Evolutionary conservation across 2,888 invertebrate species (phyloP).

Genomic region (Agrilus biguttatus): DNA sequence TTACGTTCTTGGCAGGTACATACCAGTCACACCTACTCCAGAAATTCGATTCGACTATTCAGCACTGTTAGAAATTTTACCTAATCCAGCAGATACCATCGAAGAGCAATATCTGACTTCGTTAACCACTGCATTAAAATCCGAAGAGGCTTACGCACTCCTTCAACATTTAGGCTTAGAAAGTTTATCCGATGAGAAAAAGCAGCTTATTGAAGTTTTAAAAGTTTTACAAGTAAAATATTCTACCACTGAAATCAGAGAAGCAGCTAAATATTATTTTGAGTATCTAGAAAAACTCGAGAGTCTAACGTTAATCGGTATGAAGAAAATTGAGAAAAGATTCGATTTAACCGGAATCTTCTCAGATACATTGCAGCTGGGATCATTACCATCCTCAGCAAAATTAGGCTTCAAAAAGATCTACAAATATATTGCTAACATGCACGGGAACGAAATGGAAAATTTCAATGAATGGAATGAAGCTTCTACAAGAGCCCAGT

Average conservation of each 20-base stretch:
- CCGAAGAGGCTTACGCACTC: too few species aligned
- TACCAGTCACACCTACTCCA: too few species aligned
- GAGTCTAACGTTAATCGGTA: constrained; percentile 6
- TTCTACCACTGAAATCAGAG: background rate
- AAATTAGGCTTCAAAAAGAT: constrained; percentile 11
- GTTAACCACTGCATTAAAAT: too few species aligned
- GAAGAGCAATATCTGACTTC: background rate
- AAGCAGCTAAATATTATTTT: constrained; percentile 7
- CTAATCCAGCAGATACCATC: constrained; percentile 1
- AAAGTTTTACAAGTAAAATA: too few species aligned
- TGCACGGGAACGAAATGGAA: constrained; percentile 1
- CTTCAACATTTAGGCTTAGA: too few species aligned
- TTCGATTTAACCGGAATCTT: constrained; percentile 13
- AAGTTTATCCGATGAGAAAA: too few species aligned
- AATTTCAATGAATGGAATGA: constrained; percentile 10
- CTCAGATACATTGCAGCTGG: constrained; percentile 10
- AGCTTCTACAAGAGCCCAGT: constrained; percentile 11
- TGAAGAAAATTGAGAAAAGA: constrained; percentile 12
- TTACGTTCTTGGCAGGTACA: too few species aligned
- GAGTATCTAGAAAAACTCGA: constrained; percentile 5
- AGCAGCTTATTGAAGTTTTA: too few species aligned
- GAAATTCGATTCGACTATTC: background rate
- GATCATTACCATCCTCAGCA: constrained; percentile 6
- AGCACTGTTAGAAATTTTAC: too few species aligned
- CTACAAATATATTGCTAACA: constrained; percentile 8